Evolutionary conservation across 2,113 vertebrate species (phyloP).

Genomic region (Apeltes quadracus): DNA sequence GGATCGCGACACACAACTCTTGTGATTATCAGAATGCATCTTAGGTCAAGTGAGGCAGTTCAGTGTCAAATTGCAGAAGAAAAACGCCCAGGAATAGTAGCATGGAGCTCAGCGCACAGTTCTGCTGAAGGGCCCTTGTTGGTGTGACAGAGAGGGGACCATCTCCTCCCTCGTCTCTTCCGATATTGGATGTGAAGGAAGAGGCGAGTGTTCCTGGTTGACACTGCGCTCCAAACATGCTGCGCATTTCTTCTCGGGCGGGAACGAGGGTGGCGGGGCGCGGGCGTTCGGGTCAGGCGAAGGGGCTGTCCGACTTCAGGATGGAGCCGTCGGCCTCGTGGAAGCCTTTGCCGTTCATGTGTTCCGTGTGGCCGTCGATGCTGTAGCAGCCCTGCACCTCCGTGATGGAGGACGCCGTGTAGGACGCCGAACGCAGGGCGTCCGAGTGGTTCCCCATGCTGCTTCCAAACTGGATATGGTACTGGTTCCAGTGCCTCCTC

Average conservation of each 20-base stretch:
- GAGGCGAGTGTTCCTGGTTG: neutral
- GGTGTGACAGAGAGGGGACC: constrained; percentile 3
- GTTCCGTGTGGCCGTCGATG: constrained; percentile 87
- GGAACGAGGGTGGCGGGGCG: neutral
- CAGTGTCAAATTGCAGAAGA: constrained; percentile 17
- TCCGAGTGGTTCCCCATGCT: constrained; percentile 88
- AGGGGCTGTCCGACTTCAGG: constrained; percentile 85
- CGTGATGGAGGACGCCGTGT: constrained; percentile 92
- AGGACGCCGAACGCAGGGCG: constrained; percentile 90
- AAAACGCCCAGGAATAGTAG: constrained; percentile 10
- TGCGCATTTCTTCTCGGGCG: constrained; percentile 18
- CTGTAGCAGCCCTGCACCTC: constrained; percentile 89
- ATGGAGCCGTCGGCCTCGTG: constrained; percentile 83
- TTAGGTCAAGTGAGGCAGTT: constrained; percentile 33
- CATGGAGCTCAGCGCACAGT: constrained; percentile 22
- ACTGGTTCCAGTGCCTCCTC: constrained; percentile 94
- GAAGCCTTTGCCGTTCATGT: constrained; percentile 91
- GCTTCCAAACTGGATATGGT: constrained; percentile 92
- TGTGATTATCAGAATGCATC: constrained; percentile 35
- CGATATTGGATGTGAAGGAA: neutral
- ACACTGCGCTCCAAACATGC: constrained; percentile 22
- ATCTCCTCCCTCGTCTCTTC: neutral
- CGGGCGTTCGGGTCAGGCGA: constrained; percentile 76
- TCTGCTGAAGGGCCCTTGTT: constrained; percentile 21
- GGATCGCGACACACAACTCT: neutral